Evolutionary conservation across 2,797 vertebrate genomes (phyloP).

Genomic region (Cynodonichthys magdalenae): DNA sequence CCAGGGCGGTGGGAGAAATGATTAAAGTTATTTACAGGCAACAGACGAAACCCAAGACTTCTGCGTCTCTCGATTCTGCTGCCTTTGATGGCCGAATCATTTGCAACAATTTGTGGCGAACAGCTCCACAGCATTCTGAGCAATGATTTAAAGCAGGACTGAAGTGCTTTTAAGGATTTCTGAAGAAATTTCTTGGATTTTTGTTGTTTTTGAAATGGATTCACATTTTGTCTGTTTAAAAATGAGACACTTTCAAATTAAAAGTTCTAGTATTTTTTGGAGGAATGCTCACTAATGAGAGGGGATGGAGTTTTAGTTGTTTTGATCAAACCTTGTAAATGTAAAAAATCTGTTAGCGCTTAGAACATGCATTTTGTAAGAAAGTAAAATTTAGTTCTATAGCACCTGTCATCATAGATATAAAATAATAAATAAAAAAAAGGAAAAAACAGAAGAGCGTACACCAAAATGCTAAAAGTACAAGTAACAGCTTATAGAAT

Average conservation of each 20-base stretch:
- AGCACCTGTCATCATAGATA: too few species aligned
- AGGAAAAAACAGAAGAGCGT: too few species aligned
- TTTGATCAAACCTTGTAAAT: too few species aligned
- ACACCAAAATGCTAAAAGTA: too few species aligned
- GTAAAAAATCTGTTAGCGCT: too few species aligned
- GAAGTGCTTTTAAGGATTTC: conserved; percentile 30
- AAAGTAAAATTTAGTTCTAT: too few species aligned
- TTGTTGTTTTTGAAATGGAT: conserved; percentile 27
- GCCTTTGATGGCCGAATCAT: conserved; percentile 55
- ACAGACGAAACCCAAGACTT: conserved; percentile 47
- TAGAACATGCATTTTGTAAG: too few species aligned
- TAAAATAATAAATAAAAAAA: too few species aligned
- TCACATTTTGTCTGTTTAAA: conserved; percentile 8
- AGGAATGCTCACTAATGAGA: too few species aligned
- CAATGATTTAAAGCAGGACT: conserved; percentile 46
- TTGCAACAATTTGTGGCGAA: conserved; percentile 34
- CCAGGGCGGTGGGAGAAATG: conserved; percentile 29
- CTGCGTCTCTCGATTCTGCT: conserved; percentile 13
- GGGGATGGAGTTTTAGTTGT: too few species aligned
- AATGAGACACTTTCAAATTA: conserved; percentile 7
- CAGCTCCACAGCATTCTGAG: conserved; percentile 46
- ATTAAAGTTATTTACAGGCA: conserved; percentile 66
- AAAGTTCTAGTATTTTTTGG: too few species aligned
- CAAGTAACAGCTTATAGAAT: too few species aligned
- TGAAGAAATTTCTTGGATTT: conserved; percentile 24